Base-by-base conservation (phyloP, 2,797 vertebrate species). In the Enteromius fasciolatus region DNA sequence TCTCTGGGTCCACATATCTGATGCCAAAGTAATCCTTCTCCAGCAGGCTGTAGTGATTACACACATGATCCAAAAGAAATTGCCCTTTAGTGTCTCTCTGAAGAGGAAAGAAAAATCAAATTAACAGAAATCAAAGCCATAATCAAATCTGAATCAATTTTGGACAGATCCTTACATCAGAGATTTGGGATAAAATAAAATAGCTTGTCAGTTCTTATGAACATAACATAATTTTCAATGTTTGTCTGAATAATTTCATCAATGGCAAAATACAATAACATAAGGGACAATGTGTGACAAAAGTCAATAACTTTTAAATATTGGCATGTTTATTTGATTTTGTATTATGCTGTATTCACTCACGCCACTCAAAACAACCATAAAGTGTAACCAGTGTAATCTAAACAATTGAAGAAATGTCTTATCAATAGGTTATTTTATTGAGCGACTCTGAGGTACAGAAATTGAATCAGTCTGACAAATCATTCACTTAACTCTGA, bases 11-110 rank as follows among this genome's bases (percentile, higher is more conserved):
- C 92, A 99, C 98, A 72, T 97, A 99, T 92, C 98, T 96, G 92
- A 99, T 97, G 74, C 98, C 98, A 87, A 99, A 99, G 90, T 99
- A 99, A 91, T 99, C 98, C 89, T 96, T 99, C 92, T 99, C 98
- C 87, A 99, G 92, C 77, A 99, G 94, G 90, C 97, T 98, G 94
- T 98, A 99, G 91, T 98, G 97, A 93, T 98, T 98, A 91, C 97
- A 99, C 89, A 99, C 96, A 89, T 98, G 95, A 89, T 99, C 98
- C 88, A 99, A 92, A 75, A 99, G 94, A 92, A 97, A 97, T 90
- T 99, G 98, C 67, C 98, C 98, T 93, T 97, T 98, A 78, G 98
- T 98, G 87, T 99, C 98, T 92, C 95, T 97, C 98, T 99, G 95
- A 52, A 93, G 95, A 92, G 81, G 70, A 23, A 92, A 90, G 87